phyloP scores from a whole-genome alignment of 2,797 vertebrate species.

The Allobates femoralis region DNA sequence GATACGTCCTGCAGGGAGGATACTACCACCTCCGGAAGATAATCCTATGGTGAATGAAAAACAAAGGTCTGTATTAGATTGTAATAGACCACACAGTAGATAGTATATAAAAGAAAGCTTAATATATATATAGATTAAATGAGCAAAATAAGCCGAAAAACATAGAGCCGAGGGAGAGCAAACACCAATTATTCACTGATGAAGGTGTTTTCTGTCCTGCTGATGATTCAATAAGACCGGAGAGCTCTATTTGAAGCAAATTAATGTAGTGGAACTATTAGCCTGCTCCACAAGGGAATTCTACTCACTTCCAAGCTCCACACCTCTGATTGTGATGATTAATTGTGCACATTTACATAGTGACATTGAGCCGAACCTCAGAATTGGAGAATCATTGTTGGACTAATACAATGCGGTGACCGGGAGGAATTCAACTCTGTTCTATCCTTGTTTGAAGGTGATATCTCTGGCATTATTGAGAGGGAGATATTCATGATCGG shows the following conservation, averaged over 20 bases:
- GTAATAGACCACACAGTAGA: background rate
- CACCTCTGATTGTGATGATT: background rate
- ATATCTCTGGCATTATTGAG: background rate
- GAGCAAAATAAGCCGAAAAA: background rate
- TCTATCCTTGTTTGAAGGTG: background rate
- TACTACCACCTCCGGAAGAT: conserved; percentile 79
- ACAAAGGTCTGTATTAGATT: background rate
- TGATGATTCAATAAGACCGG: background rate
- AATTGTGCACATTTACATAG: background rate
- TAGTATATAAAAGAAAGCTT: background rate
- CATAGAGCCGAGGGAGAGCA: background rate
- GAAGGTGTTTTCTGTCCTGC: background rate
- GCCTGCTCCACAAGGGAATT: background rate
- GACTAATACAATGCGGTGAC: background rate
- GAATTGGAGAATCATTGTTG: background rate
- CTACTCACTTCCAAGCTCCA: background rate
- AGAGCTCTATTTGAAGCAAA: background rate
- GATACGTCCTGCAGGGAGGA: conserved; percentile 62
- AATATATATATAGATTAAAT: background rate
- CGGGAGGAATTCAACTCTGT: background rate
- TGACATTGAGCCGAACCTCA: background rate
- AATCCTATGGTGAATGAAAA: conserved; percentile 72
- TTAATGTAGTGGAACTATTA: background rate
- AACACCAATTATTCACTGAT: background rate
- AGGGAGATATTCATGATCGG: background rate